These are phyloP conservation scores for Amphilophus citrinellus DNA, from an alignment of 2,113 vertebrate genomes.

Conservation along the genomic window DNA sequence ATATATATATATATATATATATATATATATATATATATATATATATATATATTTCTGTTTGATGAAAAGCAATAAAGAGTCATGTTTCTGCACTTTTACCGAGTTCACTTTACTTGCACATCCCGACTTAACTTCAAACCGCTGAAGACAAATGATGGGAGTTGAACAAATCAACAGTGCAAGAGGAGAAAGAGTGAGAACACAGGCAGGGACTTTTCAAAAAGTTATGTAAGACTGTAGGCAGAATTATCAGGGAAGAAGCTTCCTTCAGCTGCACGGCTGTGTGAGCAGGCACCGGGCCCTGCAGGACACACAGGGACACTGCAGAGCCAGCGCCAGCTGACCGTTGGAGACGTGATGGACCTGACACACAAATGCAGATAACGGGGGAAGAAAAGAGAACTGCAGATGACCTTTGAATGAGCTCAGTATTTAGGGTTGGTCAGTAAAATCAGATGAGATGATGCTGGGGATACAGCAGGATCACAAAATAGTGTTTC, in stretches of 20 bases:
- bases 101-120: neutral
- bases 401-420: constrained; percentile 48
- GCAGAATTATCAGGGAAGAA: neutral
- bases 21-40: too few relatives aligned
- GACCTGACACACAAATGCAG: constrained; percentile 24
- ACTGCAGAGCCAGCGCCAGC: constrained; percentile 34
- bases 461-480: neutral
- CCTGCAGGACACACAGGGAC: constrained; percentile 33
- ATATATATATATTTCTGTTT: neutral
- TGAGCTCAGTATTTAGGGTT: neutral
- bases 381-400: constrained; percentile 16
- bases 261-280: neutral
- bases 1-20: too few relatives aligned
- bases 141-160: neutral
- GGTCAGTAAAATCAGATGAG: neutral
- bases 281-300: constrained; percentile 19
- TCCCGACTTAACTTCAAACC: too few relatives aligned
- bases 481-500: neutral
- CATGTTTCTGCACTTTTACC: neutral
- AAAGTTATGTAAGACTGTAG: neutral
- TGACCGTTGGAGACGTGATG: constrained; percentile 16
- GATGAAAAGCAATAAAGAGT: accelerated
- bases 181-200: neutral
- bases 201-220: neutral
- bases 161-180: neutral